phyloP scores from a whole-genome alignment of 2,113 vertebrate species.

The Paraplagusia blochii region DNA sequence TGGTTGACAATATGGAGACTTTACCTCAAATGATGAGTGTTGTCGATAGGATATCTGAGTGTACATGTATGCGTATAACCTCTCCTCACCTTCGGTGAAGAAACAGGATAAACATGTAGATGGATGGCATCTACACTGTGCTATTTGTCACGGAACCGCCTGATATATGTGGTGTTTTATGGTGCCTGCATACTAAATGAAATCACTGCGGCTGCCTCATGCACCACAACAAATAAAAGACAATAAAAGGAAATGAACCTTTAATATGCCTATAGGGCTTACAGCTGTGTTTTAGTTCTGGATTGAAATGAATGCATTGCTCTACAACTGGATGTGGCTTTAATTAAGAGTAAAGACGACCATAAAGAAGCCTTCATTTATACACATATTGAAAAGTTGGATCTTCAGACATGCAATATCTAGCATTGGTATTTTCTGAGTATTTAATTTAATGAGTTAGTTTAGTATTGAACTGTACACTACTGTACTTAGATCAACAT shows the following conservation, averaged over 20 bases:
- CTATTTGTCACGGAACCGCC: neutral
- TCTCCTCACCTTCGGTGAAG: neutral
- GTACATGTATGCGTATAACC: constrained; percentile 4
- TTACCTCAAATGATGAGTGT: neutral
- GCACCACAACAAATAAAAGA: neutral
- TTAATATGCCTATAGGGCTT: neutral
- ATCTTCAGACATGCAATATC: too few species aligned
- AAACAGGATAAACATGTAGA: constrained; percentile 1
- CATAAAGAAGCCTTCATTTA: too few species aligned
- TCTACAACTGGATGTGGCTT: too few species aligned
- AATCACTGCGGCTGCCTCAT: neutral
- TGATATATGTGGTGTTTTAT: neutral
- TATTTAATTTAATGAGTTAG: too few species aligned
- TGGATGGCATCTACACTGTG: neutral
- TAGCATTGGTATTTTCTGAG: too few species aligned
- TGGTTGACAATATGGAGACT: neutral
- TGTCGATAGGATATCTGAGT: neutral
- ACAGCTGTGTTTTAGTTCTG: neutral
- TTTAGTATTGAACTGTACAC: too few species aligned
- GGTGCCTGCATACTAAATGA: constrained; percentile 3
- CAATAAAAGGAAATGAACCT: neutral
- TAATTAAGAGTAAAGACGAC: too few species aligned
- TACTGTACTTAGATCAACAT: too few species aligned
- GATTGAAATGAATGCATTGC: neutral
- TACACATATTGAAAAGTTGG: too few species aligned